Percentiles rank a stretch among this genome's conserved stretches.
Conservation (phyloP, 2,113 vertebrate genomes). For the Cyphomyrus plagiostoma region DNA sequence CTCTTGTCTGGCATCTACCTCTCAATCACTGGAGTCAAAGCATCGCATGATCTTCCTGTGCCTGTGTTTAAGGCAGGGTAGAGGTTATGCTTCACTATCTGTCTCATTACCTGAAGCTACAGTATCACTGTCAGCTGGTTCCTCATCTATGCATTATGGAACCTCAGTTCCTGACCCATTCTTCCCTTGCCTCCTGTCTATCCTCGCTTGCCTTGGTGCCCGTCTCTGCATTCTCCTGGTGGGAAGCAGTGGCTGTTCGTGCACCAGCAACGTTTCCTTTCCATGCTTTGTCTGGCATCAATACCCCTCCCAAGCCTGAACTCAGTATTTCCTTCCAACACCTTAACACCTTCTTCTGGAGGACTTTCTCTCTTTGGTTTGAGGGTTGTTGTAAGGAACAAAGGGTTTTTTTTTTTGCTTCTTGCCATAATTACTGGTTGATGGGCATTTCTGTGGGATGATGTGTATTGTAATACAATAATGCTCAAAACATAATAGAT, state of each 20-base stretch:
- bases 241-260: constrained; percentile 38
- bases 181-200: constrained; percentile 19
- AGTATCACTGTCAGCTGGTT: constrained; percentile 20
- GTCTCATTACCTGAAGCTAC: constrained; percentile 30
- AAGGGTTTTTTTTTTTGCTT: constrained; percentile 22
- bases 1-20: constrained; percentile 54
- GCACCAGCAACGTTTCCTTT: constrained; percentile 12
- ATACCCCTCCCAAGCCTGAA: constrained; percentile 31
- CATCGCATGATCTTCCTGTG: constrained; percentile 67
- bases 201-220: neutral
- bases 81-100: constrained; percentile 34
- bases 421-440: constrained; percentile 31
- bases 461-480: neutral
- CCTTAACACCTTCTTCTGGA: constrained; percentile 19
- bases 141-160: constrained; percentile 33
- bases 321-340: constrained; percentile 40
- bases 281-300: constrained; percentile 39
- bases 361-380: neutral
- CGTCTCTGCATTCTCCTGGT: constrained; percentile 44
- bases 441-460: constrained; percentile 34
- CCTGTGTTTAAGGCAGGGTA: constrained; percentile 47
- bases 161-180: constrained; percentile 26
- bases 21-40: constrained; percentile 58
- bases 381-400: neutral
- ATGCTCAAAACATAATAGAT: neutral